A percentile compares a stretch with the other conserved stretches of the same genome.
These are phyloP conservation scores for Crambe crambe DNA, from an alignment of 37 sponge, comb jelly and placozoan species.

Conservation along the genomic window DNA sequence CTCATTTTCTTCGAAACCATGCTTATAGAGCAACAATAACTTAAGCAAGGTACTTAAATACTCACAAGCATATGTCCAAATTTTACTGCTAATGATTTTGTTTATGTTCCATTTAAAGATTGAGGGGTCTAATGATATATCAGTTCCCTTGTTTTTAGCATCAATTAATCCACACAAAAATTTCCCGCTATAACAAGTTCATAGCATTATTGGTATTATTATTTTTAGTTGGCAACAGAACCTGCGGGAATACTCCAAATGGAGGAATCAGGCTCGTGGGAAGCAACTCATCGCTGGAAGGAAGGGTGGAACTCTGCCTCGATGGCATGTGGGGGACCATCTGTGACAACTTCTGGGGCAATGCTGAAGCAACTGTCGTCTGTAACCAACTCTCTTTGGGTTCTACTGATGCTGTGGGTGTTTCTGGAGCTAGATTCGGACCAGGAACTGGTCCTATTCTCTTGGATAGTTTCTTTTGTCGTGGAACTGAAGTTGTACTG, in stretches of 20 bases:
- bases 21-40: too few species aligned
- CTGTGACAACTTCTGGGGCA: conserved; percentile 38
- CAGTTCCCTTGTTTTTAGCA: background rate
- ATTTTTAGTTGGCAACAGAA: background rate
- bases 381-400: conserved; percentile 19
- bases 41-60: too few species aligned
- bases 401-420: conserved; percentile 14
- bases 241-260: background rate
- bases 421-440: conserved; percentile 14
- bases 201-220: too few species aligned
- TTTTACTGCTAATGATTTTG: too few species aligned
- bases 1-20: too few species aligned
- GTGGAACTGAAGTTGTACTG: conserved; percentile 7
- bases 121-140: too few species aligned
- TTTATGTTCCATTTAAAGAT: too few species aligned
- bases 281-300: conserved; percentile 10
- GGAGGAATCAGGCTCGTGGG: conserved; percentile 33
- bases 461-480: conserved; percentile 17
- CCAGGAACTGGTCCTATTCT: conserved; percentile 18
- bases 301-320: conserved; percentile 42
- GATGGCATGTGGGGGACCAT: conserved; percentile 57
- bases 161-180: too few species aligned
- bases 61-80: too few species aligned
- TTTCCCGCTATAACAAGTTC: too few species aligned
- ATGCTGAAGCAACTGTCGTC: conserved; percentile 29